Base-by-base conservation (phyloP, 1,140 invertebrate genomes). In the Liolophura sinensis region DNA sequence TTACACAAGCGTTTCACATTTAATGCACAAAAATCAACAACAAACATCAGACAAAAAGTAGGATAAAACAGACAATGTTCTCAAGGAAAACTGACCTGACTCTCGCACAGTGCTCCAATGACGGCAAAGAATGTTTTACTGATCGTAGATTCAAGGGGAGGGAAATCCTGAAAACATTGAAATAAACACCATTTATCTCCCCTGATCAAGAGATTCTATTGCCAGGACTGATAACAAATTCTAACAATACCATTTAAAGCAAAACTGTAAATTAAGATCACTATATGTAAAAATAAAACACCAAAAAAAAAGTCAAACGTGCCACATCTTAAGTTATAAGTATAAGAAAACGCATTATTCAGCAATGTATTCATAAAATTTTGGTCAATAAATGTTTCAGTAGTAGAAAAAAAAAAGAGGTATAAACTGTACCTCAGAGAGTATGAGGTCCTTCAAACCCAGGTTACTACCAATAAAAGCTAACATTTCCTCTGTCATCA, bases 61-160 rank as follows among this genome's bases (percentile, higher is more conserved):
- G n/a, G n/a, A n/a, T n/a, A n/a, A n/a, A n/a, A n/a, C n/a, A n/a
- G n/a, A n/a, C n/a, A n/a, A n/a, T n/a, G n/a, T n/a, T n/a, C n/a
- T n/a, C n/a, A n/a, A n/a, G n/a, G n/a, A n/a, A n/a, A n/a, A 27
- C 57, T 57, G 73, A 83, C 82, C 73, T 80, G 68, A 64, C 81
- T 82, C 62, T 77, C 63, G 25, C 60, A 62, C 6, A 98, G 80
- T 0, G 92, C 92, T 27, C 90, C 90, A 52, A 96, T 88, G 14
- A 97, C 81, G n/a, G 95, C 93, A 77, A 90, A 89, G 62, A 97
- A 91, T 27, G 91, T 89, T 55, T 89, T 87, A n/a, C 90, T 88
- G 62, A 95, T 82, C 3, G 90, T 91, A 64, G 85, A 80, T 16
- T 88, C 79, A 62, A 85, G 82, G 0, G 91, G 88, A 55, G 94